Evolutionary conservation across 2,888 invertebrate genomes (phyloP).

Genomic region (Patella ulyssiponensis): DNA sequence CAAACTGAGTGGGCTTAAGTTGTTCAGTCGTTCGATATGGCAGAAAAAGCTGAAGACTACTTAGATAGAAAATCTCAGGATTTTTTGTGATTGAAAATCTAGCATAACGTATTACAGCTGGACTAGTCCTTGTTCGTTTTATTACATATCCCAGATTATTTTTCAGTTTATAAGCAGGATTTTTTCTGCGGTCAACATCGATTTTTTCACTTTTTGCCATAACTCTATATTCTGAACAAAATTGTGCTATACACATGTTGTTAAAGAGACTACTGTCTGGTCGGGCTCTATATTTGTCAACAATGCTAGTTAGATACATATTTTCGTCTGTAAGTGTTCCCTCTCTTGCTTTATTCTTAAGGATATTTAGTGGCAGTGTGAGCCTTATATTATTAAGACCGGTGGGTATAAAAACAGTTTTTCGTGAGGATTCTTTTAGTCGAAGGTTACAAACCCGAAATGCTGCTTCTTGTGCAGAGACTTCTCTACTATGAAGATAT

Average conservation of each 20-base stretch:
- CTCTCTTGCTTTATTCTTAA: background rate
- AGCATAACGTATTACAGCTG: background rate
- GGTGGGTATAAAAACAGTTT: slow-evolving; percentile 30
- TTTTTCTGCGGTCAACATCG: background rate
- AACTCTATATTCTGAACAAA: slow-evolving; percentile 24
- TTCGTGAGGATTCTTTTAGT: slow-evolving; percentile 27
- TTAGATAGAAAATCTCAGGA: slow-evolving; percentile 11
- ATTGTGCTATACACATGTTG: slow-evolving; percentile 16
- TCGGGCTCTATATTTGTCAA: slow-evolving; percentile 11
- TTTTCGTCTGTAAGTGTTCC: slow-evolving; percentile 12
- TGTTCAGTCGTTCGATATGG: background rate
- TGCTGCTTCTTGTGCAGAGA: slow-evolving; percentile 33
- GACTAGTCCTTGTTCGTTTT: background rate
- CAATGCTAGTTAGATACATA: slow-evolving; percentile 15
- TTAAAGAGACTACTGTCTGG: background rate
- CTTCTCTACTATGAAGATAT: slow-evolving; percentile 34
- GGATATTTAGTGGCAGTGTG: background rate
- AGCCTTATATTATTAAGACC: slow-evolving; percentile 22
- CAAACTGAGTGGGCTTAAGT: background rate
- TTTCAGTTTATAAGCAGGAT: slow-evolving; percentile 5
- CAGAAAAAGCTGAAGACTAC: slow-evolving; percentile 11
- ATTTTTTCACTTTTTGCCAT: slow-evolving; percentile 10
- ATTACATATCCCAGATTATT: background rate
- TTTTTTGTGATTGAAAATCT: background rate
- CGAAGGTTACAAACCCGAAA: slow-evolving; percentile 29